Base-by-base conservation (phyloP, 2,888 invertebrate species). In the Tenthredo mesomela region DNA sequence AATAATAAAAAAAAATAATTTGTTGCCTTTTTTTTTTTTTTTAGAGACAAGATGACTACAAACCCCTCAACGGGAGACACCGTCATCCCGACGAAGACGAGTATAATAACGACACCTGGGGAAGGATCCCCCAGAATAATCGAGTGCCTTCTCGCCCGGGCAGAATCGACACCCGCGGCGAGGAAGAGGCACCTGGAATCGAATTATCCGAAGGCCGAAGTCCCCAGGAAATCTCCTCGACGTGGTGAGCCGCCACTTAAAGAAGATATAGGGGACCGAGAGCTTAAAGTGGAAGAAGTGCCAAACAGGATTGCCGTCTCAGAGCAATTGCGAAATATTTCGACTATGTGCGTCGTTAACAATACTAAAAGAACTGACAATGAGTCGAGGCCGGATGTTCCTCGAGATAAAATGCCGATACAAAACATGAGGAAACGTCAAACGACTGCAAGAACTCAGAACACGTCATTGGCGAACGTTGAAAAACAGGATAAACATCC, bases 51-150 rank as follows among this genome's bases (percentile, higher is more conserved):
- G 37, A 91, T 88, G 86, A 91, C 87, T 88, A 89, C 89, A 89
- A 89, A 89, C 88, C 87, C 89, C 87, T 89, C 87, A 88, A 87
- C 89, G 90, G 89, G 90, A 90, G 90, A 89, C 91, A 91, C 91
- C 91, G 92, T 91, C 91, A 90, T 88, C 87, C 86, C 90, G 88
- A 90, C 89, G 84, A 89, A 89, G 33, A 86, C 85, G 87, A 88
- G 85, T 54, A 88, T 77, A 65, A 86, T 78, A 61, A 88, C 86
- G 84, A 86, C 84, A 86, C 88, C 85, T 85, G 87, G 87, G 87
- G 86, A 85, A 21, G 40, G 25, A 40, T 80, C 82, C 86, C 71
- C 50, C 71, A 67, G 43, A 33, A 71, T 73, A 37, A 71, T 85
- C 78, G 84, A 75, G 29, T 50, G 50, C 67, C 86, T 86, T 86